Evolutionary conservation across 2,113 vertebrate genomes (phyloP).

Genomic region (Pituophis catenifer): DNA sequence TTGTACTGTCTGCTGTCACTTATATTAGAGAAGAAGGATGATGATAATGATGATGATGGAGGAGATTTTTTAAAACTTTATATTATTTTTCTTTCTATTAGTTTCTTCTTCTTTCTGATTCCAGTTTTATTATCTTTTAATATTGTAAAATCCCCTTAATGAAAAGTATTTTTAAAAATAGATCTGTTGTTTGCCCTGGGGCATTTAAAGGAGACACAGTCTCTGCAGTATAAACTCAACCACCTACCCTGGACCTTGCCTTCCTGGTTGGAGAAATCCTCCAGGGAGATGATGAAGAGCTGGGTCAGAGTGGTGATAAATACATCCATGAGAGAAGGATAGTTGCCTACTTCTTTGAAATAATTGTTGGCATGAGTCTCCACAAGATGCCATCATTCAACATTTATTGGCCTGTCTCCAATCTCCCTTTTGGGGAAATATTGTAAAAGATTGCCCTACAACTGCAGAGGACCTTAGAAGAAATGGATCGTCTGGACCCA

Average conservation of each 20-base stretch:
- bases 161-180: neutral
- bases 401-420: no score
- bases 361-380: no score
- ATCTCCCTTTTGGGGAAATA: no score
- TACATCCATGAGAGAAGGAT: no score
- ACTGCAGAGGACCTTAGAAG: no score
- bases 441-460: no score
- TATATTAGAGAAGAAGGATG: neutral
- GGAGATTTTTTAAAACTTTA: neutral
- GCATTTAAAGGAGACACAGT: neutral
- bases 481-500: no score
- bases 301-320: no score
- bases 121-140: neutral
- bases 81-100: neutral
- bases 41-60: neutral
- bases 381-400: no score
- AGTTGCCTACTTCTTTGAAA: no score
- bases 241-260: neutral
- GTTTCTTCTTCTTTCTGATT: neutral
- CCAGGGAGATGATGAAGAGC: no score
- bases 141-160: neutral
- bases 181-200: neutral
- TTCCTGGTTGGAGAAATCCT: neutral
- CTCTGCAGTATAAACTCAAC: neutral
- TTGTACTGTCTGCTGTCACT: neutral